Evolutionary conservation across 2,888 invertebrate genomes (phyloP).

Genomic region (Zonitis immaculata): DNA sequence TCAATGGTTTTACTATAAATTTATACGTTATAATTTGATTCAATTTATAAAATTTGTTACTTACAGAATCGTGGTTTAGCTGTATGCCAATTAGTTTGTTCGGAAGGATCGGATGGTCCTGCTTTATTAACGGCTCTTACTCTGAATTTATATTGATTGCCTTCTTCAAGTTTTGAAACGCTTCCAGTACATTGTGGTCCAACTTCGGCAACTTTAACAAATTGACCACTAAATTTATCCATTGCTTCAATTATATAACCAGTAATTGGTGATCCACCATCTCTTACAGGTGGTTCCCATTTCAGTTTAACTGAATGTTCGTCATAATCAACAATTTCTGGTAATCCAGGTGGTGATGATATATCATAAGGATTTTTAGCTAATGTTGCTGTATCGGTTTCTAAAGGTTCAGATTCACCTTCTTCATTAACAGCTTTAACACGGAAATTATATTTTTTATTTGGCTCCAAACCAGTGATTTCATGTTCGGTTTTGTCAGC

Average conservation of each 20-base stretch:
- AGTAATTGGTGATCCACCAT: conserved; percentile 91
- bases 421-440: conserved; percentile 96
- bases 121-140: conserved; percentile 94
- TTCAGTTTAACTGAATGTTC: conserved; percentile 86
- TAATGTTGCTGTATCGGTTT: conserved; percentile 79
- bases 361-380: conserved; percentile 98
- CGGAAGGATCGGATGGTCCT: conserved; percentile 87
- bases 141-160: conserved; percentile 93
- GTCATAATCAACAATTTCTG: conserved; percentile 86
- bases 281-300: conserved; percentile 86
- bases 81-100: conserved; percentile 87
- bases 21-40: conserved; percentile 6
- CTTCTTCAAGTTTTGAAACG: conserved; percentile 86
- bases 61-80: conserved; percentile 84
- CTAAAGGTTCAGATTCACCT: conserved; percentile 93
- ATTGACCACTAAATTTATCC: conserved; percentile 80
- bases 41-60: conserved; percentile 42
- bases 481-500: conserved; percentile 78
- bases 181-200: conserved; percentile 82
- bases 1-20: conserved; percentile 82
- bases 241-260: conserved; percentile 90
- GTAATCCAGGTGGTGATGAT: conserved; percentile 83
- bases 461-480: conserved; percentile 86
- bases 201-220: conserved; percentile 80
- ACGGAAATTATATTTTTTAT: conserved; percentile 95